Evolutionary conservation across 1,140 invertebrate genomes (phyloP), one percentile per base, ranked within the genome.

Genomic region (Acyrthosiphon pisum): DNA sequence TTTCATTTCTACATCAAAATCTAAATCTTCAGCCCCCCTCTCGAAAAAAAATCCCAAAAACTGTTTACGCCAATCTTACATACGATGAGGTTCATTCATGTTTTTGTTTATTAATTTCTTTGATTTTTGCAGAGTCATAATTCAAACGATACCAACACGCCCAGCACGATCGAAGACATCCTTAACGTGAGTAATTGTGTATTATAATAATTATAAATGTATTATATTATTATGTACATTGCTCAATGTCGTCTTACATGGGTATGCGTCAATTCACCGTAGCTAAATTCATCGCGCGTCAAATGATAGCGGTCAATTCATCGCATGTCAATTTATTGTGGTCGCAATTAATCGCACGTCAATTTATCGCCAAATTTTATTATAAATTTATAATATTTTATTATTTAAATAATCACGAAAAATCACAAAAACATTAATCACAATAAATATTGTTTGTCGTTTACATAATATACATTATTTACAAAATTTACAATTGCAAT

Each of bases 81-180:
- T 44, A 11, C 30, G 30, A n/a, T 48, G 37, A n/a, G 11, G 60
- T 68, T n/a, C 22, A 83, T 87, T 22, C 11, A 30, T 50, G 18
- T 50, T 50, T 87, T 18, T 46, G 76, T 87, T 14, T 44, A 46
- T 86, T 87, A 26, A 26, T 23, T 2, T 60, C 30, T 41, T n/a
- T 30, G 1, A 20, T 48, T 48, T 50, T 92, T 50, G 0, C 81
- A 93, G 91, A 93, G 81, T 93, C 91, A 93, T 84, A 84, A 37
- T 86, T 56, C 81, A 35, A 50, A 46, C 81, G 91, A 93, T 86
- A 86, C 81, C 50, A 93, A 53, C 37, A 93, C 91, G 81, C 91
- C 91, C n/a, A 93, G 91, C 76, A 93, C 91, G 37, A 93, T 93
- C 22, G 91, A 93, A 93, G 91, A 93, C 48, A 93, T 93, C 56